Conservation (phyloP, 37 sponge, comb jelly and placozoan species). For the Axinella damicornis region DNA sequence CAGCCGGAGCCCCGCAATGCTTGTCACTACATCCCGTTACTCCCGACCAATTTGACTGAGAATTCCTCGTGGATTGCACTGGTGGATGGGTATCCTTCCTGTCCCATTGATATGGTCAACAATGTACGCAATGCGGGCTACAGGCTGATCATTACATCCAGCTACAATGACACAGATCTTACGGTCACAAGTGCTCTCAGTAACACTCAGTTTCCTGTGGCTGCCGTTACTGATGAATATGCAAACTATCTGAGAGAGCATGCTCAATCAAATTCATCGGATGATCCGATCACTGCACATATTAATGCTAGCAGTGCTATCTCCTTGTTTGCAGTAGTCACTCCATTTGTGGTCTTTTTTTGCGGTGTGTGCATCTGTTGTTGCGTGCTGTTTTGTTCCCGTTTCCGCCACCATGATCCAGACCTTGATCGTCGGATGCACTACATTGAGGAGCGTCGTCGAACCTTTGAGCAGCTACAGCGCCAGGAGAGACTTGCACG, state of each 20-base stretch:
- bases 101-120: constrained; percentile 9
- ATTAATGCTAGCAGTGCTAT: not conserved
- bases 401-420: not conserved
- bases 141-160: constrained; percentile 12
- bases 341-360: not conserved
- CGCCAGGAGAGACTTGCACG: constrained; percentile 7
- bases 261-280: not conserved
- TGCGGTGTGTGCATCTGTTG: constrained; percentile 38
- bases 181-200: not conserved
- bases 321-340: not conserved
- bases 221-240: not conserved
- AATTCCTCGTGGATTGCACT: constrained; percentile 26
- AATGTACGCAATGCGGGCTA: constrained; percentile 50
- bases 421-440: not conserved
- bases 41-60: not conserved
- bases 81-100: constrained; percentile 14
- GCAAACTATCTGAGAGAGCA: not conserved
- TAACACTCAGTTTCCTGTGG: constrained; percentile 35
- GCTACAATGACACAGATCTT: not conserved
- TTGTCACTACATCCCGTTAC: constrained; percentile 15
- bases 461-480: constrained; percentile 27
- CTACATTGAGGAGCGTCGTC: not conserved
- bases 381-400: not conserved
- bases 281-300: not conserved
- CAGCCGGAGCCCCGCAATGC: not conserved